Conservation (phyloP, 1,140 invertebrate genomes). For the Drosophila neocordata region DNA sequence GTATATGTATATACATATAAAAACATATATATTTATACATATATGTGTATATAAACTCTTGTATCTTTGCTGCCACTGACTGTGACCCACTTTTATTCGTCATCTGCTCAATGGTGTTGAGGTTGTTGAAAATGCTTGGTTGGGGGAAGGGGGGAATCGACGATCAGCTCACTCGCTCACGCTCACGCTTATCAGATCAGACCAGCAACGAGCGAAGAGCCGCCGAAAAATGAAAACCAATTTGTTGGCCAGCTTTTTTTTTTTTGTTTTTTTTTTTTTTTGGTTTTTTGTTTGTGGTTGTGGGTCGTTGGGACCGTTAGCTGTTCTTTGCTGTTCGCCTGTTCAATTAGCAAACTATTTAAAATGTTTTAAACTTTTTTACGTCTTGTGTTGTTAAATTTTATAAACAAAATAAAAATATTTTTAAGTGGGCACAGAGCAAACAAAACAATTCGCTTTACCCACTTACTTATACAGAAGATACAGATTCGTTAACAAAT, state of each 20-base stretch:
- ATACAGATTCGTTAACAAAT: not conserved
- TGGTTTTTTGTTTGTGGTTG: not conserved
- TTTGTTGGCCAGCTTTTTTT: slow-evolving; percentile 23
- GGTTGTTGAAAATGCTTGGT: slow-evolving; percentile 22
- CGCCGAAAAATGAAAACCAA: slow-evolving; percentile 26
- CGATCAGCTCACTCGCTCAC: slow-evolving; percentile 8
- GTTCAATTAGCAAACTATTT: slow-evolving; percentile 81
- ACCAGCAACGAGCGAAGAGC: not conserved
- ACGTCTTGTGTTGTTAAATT: slow-evolving; percentile 55
- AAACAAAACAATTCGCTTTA: slow-evolving; percentile 1
- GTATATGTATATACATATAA: not conserved
- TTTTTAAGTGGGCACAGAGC: slow-evolving; percentile 24
- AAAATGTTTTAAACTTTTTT: slow-evolving; percentile 81
- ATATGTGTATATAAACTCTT: not conserved
- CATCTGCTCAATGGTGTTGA: not conserved
- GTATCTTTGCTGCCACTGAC: slow-evolving; percentile 4
- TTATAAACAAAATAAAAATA: slow-evolving; percentile 73
- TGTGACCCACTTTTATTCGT: slow-evolving; percentile 37
- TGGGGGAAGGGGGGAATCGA: not conserved
- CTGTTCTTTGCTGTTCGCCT: slow-evolving; percentile 53
- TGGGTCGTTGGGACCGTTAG: not conserved
- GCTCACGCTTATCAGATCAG: slow-evolving; percentile 29
- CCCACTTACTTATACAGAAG: not conserved
- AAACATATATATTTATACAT: not conserved
- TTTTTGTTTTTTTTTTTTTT: not conserved